Evolutionary conservation across 2,888 invertebrate genomes (phyloP).

Genomic region (Epsilonema sp.): DNA sequence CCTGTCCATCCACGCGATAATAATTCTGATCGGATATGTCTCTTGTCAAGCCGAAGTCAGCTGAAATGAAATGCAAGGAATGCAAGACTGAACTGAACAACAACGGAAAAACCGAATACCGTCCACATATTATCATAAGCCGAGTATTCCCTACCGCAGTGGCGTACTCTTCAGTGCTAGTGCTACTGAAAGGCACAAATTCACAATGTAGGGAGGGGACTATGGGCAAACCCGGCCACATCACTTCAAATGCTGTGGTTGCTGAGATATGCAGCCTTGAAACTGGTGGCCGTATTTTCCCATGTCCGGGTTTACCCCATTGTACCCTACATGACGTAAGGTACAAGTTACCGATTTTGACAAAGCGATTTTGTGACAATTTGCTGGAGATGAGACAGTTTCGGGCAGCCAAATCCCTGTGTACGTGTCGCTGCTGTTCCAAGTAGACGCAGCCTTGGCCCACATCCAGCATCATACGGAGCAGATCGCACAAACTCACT

Average conservation of each 20-base stretch:
- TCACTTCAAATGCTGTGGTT: no score
- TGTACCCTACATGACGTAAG: background rate
- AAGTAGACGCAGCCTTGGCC: slow-evolving; percentile 82
- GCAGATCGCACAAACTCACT: slow-evolving; percentile 57
- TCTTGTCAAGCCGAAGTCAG: slow-evolving; percentile 74
- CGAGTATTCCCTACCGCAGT: no score
- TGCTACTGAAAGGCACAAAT: no score
- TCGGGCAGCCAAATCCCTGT: slow-evolving; percentile 73
- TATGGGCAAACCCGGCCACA: no score
- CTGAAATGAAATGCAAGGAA: background rate
- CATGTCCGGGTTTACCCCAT: no score
- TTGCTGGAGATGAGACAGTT: slow-evolving; percentile 60
- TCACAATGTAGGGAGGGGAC: background rate
- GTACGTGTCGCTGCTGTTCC: slow-evolving; percentile 90
- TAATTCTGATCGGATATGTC: slow-evolving; percentile 95
- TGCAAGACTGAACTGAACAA: background rate
- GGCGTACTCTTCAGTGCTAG: no score
- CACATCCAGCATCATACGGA: slow-evolving; percentile 84
- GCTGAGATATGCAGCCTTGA: no score
- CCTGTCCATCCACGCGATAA: slow-evolving; percentile 74
- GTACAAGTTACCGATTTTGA: slow-evolving; percentile 63
- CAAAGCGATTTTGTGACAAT: slow-evolving; percentile 41
- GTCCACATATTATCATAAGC: no score
- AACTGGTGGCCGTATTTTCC: no score
- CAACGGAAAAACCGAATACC: no score